These are phyloP conservation scores for Actenoides hombroni DNA, from an alignment of 2,113 vertebrate genomes.

Conservation along the genomic window DNA sequence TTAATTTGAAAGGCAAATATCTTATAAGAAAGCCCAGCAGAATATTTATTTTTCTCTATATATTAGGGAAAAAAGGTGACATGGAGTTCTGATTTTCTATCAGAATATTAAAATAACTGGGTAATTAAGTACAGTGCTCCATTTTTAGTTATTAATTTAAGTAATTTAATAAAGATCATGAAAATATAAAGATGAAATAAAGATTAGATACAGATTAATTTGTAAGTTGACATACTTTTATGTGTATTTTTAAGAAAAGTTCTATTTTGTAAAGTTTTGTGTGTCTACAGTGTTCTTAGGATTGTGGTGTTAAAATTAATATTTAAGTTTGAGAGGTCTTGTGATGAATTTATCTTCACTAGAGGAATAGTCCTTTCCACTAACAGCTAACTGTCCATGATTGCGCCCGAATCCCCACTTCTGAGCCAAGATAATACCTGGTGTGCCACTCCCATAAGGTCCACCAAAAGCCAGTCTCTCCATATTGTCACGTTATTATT, in stretches of 20 bases:
- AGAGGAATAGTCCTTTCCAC: not conserved
- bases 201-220: not conserved
- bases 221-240: not conserved
- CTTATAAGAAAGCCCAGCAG: not conserved
- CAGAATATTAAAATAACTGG: not conserved
- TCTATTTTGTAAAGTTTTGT: not conserved
- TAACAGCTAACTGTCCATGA: not conserved
- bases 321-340: not conserved
- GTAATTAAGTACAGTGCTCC: not conserved
- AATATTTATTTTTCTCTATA: not conserved
- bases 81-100: not conserved
- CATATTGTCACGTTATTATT: not conserved
- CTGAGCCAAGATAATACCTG: not conserved
- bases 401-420: not conserved
- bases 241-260: not conserved
- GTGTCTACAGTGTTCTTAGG: not conserved
- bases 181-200: not conserved
- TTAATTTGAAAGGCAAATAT: not conserved
- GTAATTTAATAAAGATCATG: not conserved
- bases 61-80: not conserved
- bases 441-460: not conserved
- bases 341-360: not conserved
- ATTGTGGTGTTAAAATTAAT: not conserved
- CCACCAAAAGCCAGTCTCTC: not conserved
- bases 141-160: not conserved